Evolutionary conservation across 2,888 invertebrate genomes (phyloP).

Genomic region (Tortricodes alternella): DNA sequence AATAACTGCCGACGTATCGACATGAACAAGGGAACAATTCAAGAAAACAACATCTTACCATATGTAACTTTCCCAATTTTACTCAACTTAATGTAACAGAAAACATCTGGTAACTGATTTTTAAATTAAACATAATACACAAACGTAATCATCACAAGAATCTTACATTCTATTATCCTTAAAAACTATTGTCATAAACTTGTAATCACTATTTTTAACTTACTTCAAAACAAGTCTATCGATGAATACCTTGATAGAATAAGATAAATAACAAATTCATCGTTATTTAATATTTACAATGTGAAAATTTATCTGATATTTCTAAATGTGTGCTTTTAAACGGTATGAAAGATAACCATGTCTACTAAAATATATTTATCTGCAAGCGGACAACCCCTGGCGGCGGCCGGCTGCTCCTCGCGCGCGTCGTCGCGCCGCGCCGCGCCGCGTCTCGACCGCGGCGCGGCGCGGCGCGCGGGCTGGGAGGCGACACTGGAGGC

Average conservation of each 20-base stretch:
- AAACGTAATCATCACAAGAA: conserved; percentile 73
- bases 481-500: conserved; percentile 30
- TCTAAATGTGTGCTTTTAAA: conserved; percentile 69
- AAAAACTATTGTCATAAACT: conserved; percentile 66
- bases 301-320: conserved; percentile 66
- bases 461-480: too few species aligned
- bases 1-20: conserved; percentile 41
- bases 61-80: conserved; percentile 73
- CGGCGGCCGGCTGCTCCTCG: conserved; percentile 31
- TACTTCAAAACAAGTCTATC: conserved; percentile 76
- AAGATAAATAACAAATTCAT: conserved; percentile 79
- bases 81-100: conserved; percentile 79
- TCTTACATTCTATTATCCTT: conserved; percentile 59
- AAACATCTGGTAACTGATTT: conserved; percentile 75
- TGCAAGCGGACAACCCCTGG: conserved; percentile 1
- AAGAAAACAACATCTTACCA: conserved; percentile 76
- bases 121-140: conserved; percentile 77
- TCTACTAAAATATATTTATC: conserved; percentile 58
- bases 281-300: conserved; percentile 74
- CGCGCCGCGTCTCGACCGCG: conserved; percentile 35
- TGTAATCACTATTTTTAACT: conserved; percentile 72
- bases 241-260: conserved; percentile 74
- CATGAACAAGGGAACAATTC: conserved; percentile 60
- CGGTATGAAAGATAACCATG: conserved; percentile 67
- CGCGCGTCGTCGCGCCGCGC: too few species aligned